Percentiles rank a stretch among this genome's conserved stretches.
phyloP scores from a whole-genome alignment of 2,797 vertebrate species.

The Poecilia wingei region DNA sequence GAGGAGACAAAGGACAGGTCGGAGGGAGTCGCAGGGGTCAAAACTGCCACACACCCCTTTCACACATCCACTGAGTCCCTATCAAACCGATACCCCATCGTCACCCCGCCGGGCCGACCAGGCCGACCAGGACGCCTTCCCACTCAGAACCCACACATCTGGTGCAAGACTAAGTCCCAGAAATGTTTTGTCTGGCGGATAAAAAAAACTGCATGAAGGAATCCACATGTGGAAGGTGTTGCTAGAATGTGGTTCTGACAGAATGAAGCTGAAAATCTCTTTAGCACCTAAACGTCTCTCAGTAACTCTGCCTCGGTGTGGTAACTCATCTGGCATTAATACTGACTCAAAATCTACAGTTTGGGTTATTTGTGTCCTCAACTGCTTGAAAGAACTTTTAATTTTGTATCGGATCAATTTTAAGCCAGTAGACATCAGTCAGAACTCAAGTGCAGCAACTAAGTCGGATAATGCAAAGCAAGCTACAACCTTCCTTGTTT shows the following conservation, averaged over 20 bases:
- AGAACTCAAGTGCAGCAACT: not conserved
- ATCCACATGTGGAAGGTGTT: not conserved
- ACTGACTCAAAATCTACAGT: not conserved
- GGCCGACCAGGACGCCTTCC: slow-evolving; percentile 3
- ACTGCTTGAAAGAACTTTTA: not conserved
- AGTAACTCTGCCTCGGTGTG: not conserved
- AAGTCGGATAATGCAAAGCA: not conserved
- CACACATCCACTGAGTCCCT: slow-evolving; percentile 19
- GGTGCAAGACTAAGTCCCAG: not conserved
- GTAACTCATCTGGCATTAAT: not conserved
- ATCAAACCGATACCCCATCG: slow-evolving; percentile 42
- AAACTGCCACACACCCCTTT: slow-evolving; percentile 39
- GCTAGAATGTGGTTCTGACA: not conserved
- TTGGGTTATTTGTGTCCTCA: not conserved
- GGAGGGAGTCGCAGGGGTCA: slow-evolving; percentile 75
- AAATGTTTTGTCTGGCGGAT: not conserved
- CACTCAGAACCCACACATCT: slow-evolving; percentile 7
- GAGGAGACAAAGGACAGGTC: slow-evolving; percentile 79
- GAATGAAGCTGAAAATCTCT: not conserved
- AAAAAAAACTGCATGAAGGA: not conserved
- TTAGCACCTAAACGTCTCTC: not conserved
- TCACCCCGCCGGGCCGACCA: slow-evolving; percentile 6
- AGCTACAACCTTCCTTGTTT: not conserved
- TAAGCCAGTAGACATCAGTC: not conserved
- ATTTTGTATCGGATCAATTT: not conserved